Evolutionary conservation across 2,797 vertebrate genomes (phyloP), one percentile per base, ranked within the genome.

Genomic region (Arctocebus calabarensis): DNA sequence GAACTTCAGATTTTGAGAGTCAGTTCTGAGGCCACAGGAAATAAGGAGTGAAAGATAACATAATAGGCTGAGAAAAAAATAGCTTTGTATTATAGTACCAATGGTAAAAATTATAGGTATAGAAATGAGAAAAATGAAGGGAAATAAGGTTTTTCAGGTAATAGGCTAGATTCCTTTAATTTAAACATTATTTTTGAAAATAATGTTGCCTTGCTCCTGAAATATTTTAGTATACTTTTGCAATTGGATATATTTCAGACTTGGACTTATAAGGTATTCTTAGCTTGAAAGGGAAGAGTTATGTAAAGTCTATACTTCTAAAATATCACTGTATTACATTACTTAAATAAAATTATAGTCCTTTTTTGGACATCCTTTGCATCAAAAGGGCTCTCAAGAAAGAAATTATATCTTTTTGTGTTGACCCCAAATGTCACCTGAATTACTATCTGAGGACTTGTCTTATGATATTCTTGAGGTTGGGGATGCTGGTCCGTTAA

Each of bases 21-120:
- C 37, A 91, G 3, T 86, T 79, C 62, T 70, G 32, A 82, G 57
- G 25, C 25, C 43, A 32, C 45, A 84, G 32, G 27, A 79, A 82
- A 94, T 90, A 5, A 79, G 23, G 64, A 87, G 19, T 52, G 66
- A 95, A 87, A 86, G 82, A 37, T 17, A 83, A 89, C 59, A 81
- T 68, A 22, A 29, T 1, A 43, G 11, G 10, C 57, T 62, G 7
- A 68, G 25, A 13, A 34, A 52, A 77, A 52, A 82, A 85, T 13
- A 2, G 29, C 37, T 78, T 73, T 78, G 32, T 61, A 32, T 64
- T 73, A 29, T 71, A 10, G 32, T 70, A 45, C 34, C 48, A 64
- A 17, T 32, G 68, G 3, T 86, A 48, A 43, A 37, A 83, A 83
- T 78, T 83, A 29, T 93, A 68, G n/a, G 83, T 96, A 88, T 45